phyloP scores from a whole-genome alignment of 2,113 vertebrate genomes.

The Bufo gargarizans region DNA sequence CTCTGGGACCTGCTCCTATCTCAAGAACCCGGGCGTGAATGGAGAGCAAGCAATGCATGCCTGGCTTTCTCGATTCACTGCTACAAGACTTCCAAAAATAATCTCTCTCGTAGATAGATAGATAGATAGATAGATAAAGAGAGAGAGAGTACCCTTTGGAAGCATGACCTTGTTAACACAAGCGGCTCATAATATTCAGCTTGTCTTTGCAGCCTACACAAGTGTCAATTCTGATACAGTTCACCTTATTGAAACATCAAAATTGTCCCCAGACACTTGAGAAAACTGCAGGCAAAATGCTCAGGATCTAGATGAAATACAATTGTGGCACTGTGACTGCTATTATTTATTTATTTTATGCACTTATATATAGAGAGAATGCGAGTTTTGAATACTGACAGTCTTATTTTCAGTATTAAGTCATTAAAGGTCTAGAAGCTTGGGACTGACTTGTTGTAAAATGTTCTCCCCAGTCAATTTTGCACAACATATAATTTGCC shows the following conservation, averaged over 20 bases:
- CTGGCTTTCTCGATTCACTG: too few species aligned
- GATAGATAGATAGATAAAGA: not conserved
- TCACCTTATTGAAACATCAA: slow-evolving; percentile 32
- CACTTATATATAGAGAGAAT: not conserved
- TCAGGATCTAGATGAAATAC: slow-evolving; percentile 1
- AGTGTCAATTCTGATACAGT: slow-evolving; percentile 36
- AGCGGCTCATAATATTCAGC: not conserved
- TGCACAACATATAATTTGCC: not conserved
- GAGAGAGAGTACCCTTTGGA: not conserved
- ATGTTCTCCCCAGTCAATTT: not conserved
- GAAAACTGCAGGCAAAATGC: slow-evolving; percentile 31
- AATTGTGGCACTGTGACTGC: not conserved
- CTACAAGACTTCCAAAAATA: too few species aligned
- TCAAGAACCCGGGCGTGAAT: too few species aligned
- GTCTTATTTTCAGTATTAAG: not conserved
- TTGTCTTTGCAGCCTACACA: slow-evolving; percentile 23
- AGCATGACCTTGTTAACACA: not conserved
- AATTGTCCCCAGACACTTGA: slow-evolving; percentile 29
- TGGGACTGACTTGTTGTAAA: not conserved
- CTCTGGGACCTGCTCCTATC: too few species aligned
- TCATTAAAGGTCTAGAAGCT: not conserved
- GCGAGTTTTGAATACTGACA: not conserved
- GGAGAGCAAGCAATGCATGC: too few species aligned
- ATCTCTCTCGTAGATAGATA: too few species aligned
- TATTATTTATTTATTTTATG: too few species aligned